Evolutionary conservation across 2,113 vertebrate genomes (phyloP), one percentile per base, ranked within the genome.

Genomic region (Nyctereutes procyonoides): DNA sequence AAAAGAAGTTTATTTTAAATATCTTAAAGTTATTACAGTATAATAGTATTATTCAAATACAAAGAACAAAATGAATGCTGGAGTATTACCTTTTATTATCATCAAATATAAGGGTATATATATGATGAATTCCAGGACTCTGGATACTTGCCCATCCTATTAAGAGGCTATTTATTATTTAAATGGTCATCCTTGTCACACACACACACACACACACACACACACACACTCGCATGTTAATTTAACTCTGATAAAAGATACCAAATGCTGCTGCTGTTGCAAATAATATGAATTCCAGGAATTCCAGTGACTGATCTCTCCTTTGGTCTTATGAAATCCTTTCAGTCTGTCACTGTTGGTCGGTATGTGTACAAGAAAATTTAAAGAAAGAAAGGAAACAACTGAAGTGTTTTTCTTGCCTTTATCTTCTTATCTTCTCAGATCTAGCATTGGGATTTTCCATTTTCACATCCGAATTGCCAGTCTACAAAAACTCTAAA

Each of bases 21-120:
- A 74, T 93, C 73, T 95, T 56, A 35, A 84, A 97, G 32, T 84
- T 84, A 85, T 93, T 67, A 63, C 82, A 90, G 53, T 81, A 48
- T 53, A 80, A 81, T 58, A 53, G 53, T 51, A 63, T 80, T 63
- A 85, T 13, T 73, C 63, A 83, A 92, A 73, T 63, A 88, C n/a
- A 82, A 91, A 94, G 24, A 76, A 20, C 32, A 93, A 79, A 82
- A 63, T 30, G 48, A 51, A 77, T 55, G 43, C 60, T 89, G 30
- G 32, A 58, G 43, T 63, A 92, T 74, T 58, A 35, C 24, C 35
- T 84, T 43, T 80, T 28, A 35, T 60, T 58, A 63, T 17, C 35
- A 69, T 55, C 48, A 67, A 84, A 58, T 14, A 26, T 14, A 74
- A 82, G 14, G 35, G 35, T 30, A 2, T 71, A 12, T 30, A 17